Percentiles rank a stretch among this genome's conserved stretches.
Evolutionary conservation across 2,888 invertebrate species (phyloP).

Genomic region (Hemithea aestivaria): DNA sequence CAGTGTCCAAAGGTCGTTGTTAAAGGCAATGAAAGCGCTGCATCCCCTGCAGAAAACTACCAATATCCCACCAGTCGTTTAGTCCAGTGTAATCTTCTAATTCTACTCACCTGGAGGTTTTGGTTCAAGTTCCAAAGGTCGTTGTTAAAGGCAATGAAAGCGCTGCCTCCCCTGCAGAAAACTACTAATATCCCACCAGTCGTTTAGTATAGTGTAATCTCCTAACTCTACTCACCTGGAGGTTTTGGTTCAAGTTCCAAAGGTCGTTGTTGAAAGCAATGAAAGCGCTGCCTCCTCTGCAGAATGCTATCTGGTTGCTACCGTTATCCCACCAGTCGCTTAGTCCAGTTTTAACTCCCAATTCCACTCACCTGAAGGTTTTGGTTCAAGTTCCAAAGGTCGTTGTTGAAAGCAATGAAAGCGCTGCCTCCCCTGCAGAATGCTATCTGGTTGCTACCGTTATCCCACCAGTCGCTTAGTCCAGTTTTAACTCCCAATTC

Average conservation of each 20-base stretch:
- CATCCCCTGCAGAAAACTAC: no score
- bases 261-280: constrained; percentile 80
- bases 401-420: constrained; percentile 81
- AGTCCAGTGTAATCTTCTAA: not conserved
- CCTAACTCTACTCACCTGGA: constrained; percentile 57
- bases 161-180: constrained; percentile 81
- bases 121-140: constrained; percentile 69
- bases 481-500: constrained; percentile 30
- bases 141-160: constrained; percentile 81
- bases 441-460: no score
- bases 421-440: constrained; percentile 80
- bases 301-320: no score
- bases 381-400: constrained; percentile 65
- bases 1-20: no score
- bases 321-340: constrained; percentile 87
- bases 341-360: constrained; percentile 40
- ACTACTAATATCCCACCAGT: constrained; percentile 86
- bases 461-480: constrained; percentile 85
- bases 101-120: constrained; percentile 63
- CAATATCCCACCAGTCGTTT: no score
- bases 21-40: no score
- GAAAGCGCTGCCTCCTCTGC: constrained; percentile 77
- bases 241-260: constrained; percentile 64
- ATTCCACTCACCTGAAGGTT: constrained; percentile 62
- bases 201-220: not conserved